phyloP scores from a whole-genome alignment of 2,113 vertebrate species.

The Pan troglodytes region DNA sequence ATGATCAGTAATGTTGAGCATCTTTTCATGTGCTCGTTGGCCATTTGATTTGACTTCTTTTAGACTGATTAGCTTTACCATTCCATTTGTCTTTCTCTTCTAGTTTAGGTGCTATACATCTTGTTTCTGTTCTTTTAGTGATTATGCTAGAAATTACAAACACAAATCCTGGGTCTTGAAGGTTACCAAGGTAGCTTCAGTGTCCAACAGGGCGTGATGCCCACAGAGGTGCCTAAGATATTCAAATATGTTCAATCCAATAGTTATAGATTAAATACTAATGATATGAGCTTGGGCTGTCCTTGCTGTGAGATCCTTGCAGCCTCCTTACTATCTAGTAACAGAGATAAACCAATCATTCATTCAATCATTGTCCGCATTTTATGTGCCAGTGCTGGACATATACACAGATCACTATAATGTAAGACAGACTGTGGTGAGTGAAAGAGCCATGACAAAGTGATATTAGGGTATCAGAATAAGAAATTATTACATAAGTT shows the following conservation, averaged over 20 bases:
- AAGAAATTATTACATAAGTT: not conserved
- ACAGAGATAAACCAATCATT: conserved; percentile 7
- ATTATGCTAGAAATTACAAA: conserved; percentile 39
- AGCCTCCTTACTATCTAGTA: not conserved
- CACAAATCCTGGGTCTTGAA: not conserved
- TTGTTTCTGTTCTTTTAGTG: conserved; percentile 3
- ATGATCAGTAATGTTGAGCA: not conserved
- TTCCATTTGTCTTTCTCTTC: conserved; percentile 33
- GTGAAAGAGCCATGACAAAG: not conserved
- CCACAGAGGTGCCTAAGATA: not conserved
- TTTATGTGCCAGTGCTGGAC: not conserved
- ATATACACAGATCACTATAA: not conserved
- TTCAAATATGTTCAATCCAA: not conserved
- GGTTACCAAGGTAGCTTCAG: not conserved
- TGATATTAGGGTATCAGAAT: not conserved
- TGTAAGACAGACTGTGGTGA: not conserved
- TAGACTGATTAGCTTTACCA: not conserved
- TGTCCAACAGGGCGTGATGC: not conserved
- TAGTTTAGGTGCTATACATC: not conserved
- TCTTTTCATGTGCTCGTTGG: not conserved
- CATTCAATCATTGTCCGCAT: not conserved
- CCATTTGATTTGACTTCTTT: conserved; percentile 34
- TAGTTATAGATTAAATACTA: conserved; percentile 14
- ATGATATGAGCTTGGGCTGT: not conserved
- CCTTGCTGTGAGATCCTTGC: not conserved